These are phyloP conservation scores for Cherax destructor DNA, from an alignment of 1,140 invertebrate species.

Conservation along the genomic window DNA sequence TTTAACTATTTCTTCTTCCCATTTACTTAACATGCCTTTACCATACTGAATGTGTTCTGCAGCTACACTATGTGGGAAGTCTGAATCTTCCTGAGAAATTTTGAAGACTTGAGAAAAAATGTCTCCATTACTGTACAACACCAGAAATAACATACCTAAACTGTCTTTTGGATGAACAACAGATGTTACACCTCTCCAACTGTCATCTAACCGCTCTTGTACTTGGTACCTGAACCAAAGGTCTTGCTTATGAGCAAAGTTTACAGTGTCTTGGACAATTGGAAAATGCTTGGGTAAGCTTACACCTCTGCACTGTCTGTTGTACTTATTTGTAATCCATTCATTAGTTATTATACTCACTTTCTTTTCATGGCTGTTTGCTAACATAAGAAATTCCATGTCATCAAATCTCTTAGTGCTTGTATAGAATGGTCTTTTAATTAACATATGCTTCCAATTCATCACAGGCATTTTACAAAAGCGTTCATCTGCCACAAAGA, in stretches of 20 bases:
- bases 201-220: not conserved
- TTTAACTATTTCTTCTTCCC: conserved; percentile 7
- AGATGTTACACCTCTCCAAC: not conserved
- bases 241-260: conserved; percentile 18
- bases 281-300: conserved; percentile 13
- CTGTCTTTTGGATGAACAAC: not conserved
- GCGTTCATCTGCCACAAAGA: conserved; percentile 1
- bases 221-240: conserved; percentile 26
- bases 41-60: not conserved
- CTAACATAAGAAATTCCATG: not conserved
- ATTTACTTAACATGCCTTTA: not conserved
- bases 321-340: not conserved
- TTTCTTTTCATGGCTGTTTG: not conserved
- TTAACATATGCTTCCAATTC: conserved; percentile 7
- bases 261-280: not conserved
- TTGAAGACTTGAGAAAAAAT: conserved; percentile 16
- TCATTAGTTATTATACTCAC: conserved; percentile 14
- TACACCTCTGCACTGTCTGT: not conserved
- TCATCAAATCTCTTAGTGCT: not conserved
- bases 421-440: not conserved
- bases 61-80: not conserved
- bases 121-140: conserved; percentile 10
- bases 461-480: conserved; percentile 16
- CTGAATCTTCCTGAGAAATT: not conserved
- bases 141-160: not conserved